A percentile compares a stretch with the other conserved stretches of the same genome.
Evolutionary conservation across 2,113 vertebrate species (phyloP).

Genomic region (Cynoglossus semilaevis): DNA sequence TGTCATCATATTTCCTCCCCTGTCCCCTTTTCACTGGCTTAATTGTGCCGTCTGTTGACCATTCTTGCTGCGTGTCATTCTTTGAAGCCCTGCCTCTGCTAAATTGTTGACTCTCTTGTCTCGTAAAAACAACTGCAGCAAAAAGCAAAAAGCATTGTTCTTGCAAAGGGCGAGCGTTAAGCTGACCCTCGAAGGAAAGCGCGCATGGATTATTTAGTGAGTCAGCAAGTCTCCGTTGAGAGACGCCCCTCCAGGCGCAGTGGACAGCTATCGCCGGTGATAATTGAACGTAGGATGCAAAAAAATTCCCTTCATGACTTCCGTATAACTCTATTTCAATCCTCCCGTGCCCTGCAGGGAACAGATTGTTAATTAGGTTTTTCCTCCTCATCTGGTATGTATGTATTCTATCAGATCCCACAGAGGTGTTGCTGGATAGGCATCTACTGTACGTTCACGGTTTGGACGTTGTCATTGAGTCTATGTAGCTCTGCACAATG

Average conservation of each 20-base stretch:
- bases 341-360: constrained; percentile 34
- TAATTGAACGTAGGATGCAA: constrained; percentile 45
- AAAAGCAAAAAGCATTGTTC: not conserved
- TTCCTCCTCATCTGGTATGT: constrained; percentile 57
- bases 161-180: constrained; percentile 10
- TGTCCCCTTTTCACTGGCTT: not conserved
- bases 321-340: constrained; percentile 30
- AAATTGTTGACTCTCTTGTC: constrained; percentile 2
- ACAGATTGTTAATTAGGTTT: constrained; percentile 56
- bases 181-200: constrained; percentile 13
- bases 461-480: not conserved
- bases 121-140: constrained; percentile 9
- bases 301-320: constrained; percentile 1
- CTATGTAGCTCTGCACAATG: not conserved
- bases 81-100: constrained; percentile 23
- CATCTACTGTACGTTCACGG: constrained; percentile 29
- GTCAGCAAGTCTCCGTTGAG: constrained; percentile 37
- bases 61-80: constrained; percentile 21
- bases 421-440: constrained; percentile 28
- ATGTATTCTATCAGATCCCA: constrained; percentile 66
- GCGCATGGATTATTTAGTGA: constrained; percentile 17
- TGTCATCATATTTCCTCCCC: not conserved
- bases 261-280: constrained; percentile 12
- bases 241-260: constrained; percentile 7
- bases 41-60: constrained; percentile 3